phyloP scores from a whole-genome alignment of 2,888 invertebrate species.

The Ptilodon capucinus region DNA sequence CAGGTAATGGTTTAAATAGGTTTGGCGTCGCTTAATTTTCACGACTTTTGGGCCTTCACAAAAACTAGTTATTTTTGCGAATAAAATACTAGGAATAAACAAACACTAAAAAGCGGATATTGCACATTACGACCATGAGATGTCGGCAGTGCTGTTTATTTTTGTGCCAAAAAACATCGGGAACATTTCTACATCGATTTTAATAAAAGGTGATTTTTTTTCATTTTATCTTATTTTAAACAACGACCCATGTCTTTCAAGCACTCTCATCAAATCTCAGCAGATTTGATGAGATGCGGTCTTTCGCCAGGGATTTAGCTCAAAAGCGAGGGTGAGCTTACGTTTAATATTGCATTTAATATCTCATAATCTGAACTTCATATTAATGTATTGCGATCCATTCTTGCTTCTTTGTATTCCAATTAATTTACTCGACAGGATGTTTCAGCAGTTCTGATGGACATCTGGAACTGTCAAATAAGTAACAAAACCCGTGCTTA shows the following conservation, averaged over 20 bases:
- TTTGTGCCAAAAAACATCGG: no score
- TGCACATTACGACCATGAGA: no score
- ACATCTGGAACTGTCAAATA: no score
- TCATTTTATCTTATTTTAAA: slow-evolving; percentile 14
- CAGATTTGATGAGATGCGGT: slow-evolving; percentile 26
- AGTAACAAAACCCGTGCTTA: no score
- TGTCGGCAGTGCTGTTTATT: no score
- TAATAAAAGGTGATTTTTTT: slow-evolving; percentile 16
- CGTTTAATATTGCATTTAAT: slow-evolving; percentile 29
- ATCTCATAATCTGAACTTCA: slow-evolving; percentile 23
- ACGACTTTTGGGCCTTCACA: no score
- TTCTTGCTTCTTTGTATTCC: background rate
- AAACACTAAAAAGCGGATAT: no score
- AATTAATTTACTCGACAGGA: background rate
- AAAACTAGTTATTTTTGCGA: no score
- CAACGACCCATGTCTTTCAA: slow-evolving; percentile 9
- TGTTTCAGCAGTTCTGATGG: background rate
- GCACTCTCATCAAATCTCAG: slow-evolving; percentile 22
- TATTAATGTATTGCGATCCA: slow-evolving; percentile 6
- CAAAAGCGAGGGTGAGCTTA: slow-evolving; percentile 30
- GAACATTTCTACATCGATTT: slow-evolving; percentile 12
- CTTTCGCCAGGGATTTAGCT: slow-evolving; percentile 29
- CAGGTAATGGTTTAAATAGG: no score
- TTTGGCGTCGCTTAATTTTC: no score
- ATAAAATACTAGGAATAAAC: no score